These are phyloP conservation scores for Darwinula stevensoni DNA, from an alignment of 2,888 invertebrate species.

Conservation along the genomic window DNA sequence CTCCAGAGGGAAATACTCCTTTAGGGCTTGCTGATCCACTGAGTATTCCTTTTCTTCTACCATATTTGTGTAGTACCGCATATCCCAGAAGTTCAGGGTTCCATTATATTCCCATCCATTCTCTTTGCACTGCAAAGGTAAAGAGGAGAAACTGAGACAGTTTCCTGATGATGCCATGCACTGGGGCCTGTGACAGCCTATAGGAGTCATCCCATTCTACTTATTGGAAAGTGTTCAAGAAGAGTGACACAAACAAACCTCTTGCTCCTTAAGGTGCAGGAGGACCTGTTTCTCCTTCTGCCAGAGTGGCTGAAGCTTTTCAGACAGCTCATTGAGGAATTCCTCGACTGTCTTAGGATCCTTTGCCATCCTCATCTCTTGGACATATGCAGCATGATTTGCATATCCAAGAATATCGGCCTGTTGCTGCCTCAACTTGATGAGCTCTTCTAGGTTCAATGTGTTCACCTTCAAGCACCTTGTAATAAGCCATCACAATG, in stretches of 20 bases:
- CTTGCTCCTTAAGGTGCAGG: slow-evolving; percentile 16
- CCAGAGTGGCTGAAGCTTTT: slow-evolving; percentile 17
- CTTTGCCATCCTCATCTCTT: slow-evolving; percentile 20
- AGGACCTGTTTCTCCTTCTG: slow-evolving; percentile 16
- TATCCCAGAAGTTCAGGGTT: slow-evolving; percentile 19
- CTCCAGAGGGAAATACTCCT: slow-evolving; percentile 20
- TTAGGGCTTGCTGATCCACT: slow-evolving; percentile 19
- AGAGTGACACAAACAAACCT: no score
- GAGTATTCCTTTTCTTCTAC: slow-evolving; percentile 19
- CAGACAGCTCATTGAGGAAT: slow-evolving; percentile 17
- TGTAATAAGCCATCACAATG: no score
- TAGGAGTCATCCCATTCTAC: no score
- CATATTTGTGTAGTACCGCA: slow-evolving; percentile 19
- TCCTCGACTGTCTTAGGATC: slow-evolving; percentile 16
- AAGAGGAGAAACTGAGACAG: not conserved
- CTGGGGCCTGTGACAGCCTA: no score
- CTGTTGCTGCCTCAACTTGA: slow-evolving; percentile 18
- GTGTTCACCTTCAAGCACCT: slow-evolving; percentile 20
- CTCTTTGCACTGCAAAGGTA: slow-evolving; percentile 16
- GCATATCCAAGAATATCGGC: slow-evolving; percentile 18
- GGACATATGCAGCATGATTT: slow-evolving; percentile 19
- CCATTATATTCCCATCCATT: slow-evolving; percentile 16
- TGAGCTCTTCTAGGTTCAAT: slow-evolving; percentile 18
- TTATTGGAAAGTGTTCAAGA: no score
- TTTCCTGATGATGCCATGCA: no score